These are phyloP conservation scores for Enhydra lutris DNA, from an alignment of 2,113 vertebrate species.

Conservation along the genomic window DNA sequence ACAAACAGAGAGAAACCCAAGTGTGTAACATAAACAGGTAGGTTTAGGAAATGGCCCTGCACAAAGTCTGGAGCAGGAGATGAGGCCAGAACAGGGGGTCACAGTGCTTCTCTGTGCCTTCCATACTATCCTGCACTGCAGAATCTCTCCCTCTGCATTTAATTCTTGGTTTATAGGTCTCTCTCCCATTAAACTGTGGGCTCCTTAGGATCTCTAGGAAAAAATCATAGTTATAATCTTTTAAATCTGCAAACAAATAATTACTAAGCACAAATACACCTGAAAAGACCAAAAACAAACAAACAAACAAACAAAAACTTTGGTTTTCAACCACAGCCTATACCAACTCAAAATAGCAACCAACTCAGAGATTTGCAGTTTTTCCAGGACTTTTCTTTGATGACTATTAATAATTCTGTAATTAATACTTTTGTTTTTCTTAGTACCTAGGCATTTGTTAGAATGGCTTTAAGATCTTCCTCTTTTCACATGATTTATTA, in stretches of 20 bases:
- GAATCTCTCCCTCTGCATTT: not conserved
- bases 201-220: not conserved
- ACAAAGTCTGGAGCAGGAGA: not conserved
- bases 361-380: not conserved
- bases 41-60: not conserved
- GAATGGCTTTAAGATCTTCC: conserved; percentile 19
- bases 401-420: not conserved
- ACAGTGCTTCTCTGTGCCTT: not conserved
- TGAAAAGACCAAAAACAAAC: conserved; percentile 26
- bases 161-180: not conserved
- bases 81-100: not conserved
- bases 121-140: not conserved
- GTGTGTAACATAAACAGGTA: not conserved
- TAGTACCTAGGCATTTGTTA: not conserved
- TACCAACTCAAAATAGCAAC: not conserved
- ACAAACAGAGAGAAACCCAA: not conserved
- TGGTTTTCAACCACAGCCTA: not conserved
- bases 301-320: not conserved
- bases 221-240: not conserved
- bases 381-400: conserved; percentile 3
- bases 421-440: conserved; percentile 9
- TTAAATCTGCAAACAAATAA: conserved; percentile 37
- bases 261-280: conserved; percentile 10
- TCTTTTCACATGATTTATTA: conserved; percentile 24
- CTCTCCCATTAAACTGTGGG: not conserved